These are phyloP conservation scores for Oedothorax gibbosus DNA, from an alignment of 1,140 invertebrate genomes.

Conservation along the genomic window DNA sequence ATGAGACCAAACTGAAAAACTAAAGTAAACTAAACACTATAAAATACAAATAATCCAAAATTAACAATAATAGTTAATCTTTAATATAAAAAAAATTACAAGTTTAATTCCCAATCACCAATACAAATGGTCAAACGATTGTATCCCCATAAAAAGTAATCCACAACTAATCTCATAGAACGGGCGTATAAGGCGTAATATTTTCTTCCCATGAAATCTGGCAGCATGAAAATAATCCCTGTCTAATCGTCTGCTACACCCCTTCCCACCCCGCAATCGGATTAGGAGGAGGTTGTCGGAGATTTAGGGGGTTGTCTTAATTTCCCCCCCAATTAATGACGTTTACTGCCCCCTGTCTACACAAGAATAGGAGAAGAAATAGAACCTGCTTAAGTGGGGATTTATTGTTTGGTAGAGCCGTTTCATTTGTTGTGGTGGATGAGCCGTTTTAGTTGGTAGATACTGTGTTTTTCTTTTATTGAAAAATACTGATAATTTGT, in stretches of 20 bases:
- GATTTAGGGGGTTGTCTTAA: constrained; percentile 44
- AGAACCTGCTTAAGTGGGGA: too few species aligned
- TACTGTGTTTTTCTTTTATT: too few species aligned
- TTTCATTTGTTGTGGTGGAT: too few species aligned
- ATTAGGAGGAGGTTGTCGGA: constrained; percentile 6
- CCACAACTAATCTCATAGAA: not conserved
- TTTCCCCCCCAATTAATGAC: constrained; percentile 36
- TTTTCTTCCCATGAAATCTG: constrained; percentile 34
- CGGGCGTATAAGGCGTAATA: not conserved
- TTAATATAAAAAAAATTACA: not conserved
- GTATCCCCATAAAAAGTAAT: constrained; percentile 16
- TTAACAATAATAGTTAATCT: too few species aligned
- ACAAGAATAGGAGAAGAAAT: too few species aligned
- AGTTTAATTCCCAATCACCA: not conserved
- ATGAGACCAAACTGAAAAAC: too few species aligned
- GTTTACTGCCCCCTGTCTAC: not conserved
- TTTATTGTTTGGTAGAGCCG: too few species aligned
- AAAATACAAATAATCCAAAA: too few species aligned
- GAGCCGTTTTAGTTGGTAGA: too few species aligned
- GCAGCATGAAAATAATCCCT: constrained; percentile 36
- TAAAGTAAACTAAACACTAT: too few species aligned
- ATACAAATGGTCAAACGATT: not conserved
- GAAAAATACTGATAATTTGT: too few species aligned
- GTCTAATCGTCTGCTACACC: constrained; percentile 24
- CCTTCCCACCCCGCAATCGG: constrained; percentile 24